Base-by-base conservation (phyloP, 1,140 invertebrate genomes). In the Xylocopa sonorina region DNA sequence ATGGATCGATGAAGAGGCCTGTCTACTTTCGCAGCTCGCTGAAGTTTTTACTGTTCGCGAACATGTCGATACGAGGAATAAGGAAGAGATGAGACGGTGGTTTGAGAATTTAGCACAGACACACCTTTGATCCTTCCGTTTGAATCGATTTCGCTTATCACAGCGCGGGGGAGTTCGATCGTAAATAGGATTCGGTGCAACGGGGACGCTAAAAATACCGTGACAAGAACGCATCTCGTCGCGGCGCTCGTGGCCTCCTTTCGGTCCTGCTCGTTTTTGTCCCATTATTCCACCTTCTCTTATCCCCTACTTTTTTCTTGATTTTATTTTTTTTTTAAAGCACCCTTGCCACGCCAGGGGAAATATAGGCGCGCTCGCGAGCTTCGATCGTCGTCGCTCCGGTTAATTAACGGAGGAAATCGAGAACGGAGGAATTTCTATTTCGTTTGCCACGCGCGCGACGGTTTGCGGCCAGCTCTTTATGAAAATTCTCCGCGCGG, bases 121-220 rank as follows among this genome's bases (percentile, higher is more conserved):
- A n/a, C n/a, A n/a, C n/a, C n/a, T n/a, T n/a, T n/a, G n/a, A n/a
- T n/a, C n/a, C n/a, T n/a, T n/a, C n/a, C n/a, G n/a, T n/a, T n/a
- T n/a, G n/a, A n/a, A n/a, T n/a, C n/a, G n/a, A n/a, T n/a, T n/a
- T n/a, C n/a, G n/a, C n/a, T n/a, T n/a, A n/a, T n/a, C n/a, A n/a
- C n/a, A n/a, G n/a, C 18, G 41, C 50, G 21, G 34, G 5, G 50
- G 73, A 41, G 38, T 29, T 32, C 38, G 50, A 27, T 76, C 48
- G 48, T 27, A 29, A 32, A 32, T n/a, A 2, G 24, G 7, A 27
- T 55, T 55, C 55, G 29, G 6, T 34, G 27, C 53, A 72, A 58
- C 21, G 73, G 24, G n/a, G 16, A 27, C 32, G 85, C 88, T 88
- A 90, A 90, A 89, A 89, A 88, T 90, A 89, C 80, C 78, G 66